phyloP scores from a whole-genome alignment of 1,140 invertebrate species.

The fruit fly (Drosophila melanogaster) region Release_6_plus_ISO1_MT NT_037436.4:18166001-18166500 shows the following conservation, averaged over 20 bases:
- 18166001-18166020: conserved; percentile 36
- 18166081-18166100: conserved; percentile 78
- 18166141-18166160: conserved; percentile 6
- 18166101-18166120: conserved; percentile 39
- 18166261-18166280: conserved; percentile 59
- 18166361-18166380: neutral
- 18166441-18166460: too few relatives aligned
- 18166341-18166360: neutral
- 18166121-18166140: conserved; percentile 21
- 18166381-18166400: neutral
- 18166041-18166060: neutral
- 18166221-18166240: conserved; percentile 54
- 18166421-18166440: neutral
- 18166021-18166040: conserved; percentile 11
- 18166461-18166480: conserved; percentile 21
- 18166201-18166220: conserved; percentile 57
- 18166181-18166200: conserved; percentile 42
- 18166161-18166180: conserved; percentile 62
- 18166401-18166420: neutral
- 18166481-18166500: conserved; percentile 55
- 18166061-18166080: conserved; percentile 51
- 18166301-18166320: conserved; percentile 56
- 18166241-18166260: conserved; percentile 75
- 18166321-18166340: conserved; percentile 7
- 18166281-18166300: conserved; percentile 34